Percentiles rank a stretch among this genome's conserved stretches.
phyloP scores from a whole-genome alignment of 2,797 vertebrate genomes.

The Ptychobarbus kaznakovi region DNA sequence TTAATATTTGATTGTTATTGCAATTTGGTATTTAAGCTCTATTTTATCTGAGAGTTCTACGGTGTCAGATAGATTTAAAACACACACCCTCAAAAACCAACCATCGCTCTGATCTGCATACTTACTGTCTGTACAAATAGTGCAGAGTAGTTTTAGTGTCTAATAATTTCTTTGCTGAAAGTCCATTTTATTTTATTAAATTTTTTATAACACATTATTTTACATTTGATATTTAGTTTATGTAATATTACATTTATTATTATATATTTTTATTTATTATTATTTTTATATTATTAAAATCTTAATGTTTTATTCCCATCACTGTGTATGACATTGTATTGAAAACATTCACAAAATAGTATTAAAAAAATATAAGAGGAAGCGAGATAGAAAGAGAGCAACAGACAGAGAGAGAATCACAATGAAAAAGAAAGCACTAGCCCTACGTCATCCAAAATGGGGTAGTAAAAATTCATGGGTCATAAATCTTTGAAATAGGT shows the following conservation, averaged over 20 bases:
- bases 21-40: slow-evolving; percentile 4
- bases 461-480: slow-evolving; percentile 41
- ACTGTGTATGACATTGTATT: background rate
- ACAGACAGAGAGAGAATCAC: slow-evolving; percentile 5
- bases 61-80: slow-evolving; percentile 2
- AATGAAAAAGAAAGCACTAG: slow-evolving; percentile 37
- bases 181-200: background rate
- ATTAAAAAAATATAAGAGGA: background rate
- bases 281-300: background rate
- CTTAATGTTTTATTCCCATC: background rate
- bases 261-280: background rate
- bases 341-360: slow-evolving; percentile 3
- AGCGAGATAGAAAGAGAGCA: background rate
- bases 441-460: slow-evolving; percentile 36
- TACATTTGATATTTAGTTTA: background rate
- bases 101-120: background rate
- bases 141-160: background rate
- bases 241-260: background rate
- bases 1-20: slow-evolving; percentile 19
- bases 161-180: slow-evolving; percentile 6
- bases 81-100: background rate
- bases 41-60: background rate
- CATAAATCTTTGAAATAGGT: slow-evolving; percentile 56
- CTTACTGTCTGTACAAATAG: background rate
- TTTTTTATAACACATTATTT: background rate